Evolutionary conservation across 2,888 invertebrate genomes (phyloP), one percentile per base, ranked within the genome.

Genomic region (Sphecodes monilicornis): DNA sequence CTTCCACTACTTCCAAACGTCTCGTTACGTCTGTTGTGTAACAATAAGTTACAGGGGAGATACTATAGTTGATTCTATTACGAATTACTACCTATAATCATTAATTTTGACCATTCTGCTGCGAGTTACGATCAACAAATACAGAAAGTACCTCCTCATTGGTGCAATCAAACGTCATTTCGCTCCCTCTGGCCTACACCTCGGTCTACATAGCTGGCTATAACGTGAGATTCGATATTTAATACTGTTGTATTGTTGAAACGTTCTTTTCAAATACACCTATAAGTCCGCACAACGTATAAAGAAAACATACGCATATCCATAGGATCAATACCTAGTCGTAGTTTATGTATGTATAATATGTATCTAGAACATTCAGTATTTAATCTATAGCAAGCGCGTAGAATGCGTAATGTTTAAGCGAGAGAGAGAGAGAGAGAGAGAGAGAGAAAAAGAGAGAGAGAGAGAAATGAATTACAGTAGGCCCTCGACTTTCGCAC

Each of bases 271-370:
- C 66, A 41, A 77, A 82, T 71, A 76, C 86, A 89, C 83, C 80
- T 87, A 82, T 80, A 86, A 90, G 87, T 86, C 80, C 86, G 85
- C 87, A 89, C 88, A 88, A 89, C 85, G 76, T 90, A 86, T 82
- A 82, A 83, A 85, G 80, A 89, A 79, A 87, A 89, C 87, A 87
- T 90, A 89, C 86, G 91, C 91, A 92, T 91, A 92, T 92, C 91
- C 80, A 87, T 91, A 92, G 91, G 88, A 84, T 88, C 86, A 85
- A 86, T 88, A 90, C 80, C 76, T 86, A 89, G 83, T 54, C 54
- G 85, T 90, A 90, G 88, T 85, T 84, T 66, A 82, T 89, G 82
- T 90, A 87, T 89, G 88, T 90, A 89, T 86, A 88, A 89, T 90
- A 85, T 89, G 89, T 89, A 90, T 88, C 71, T 88, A 88, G 90